Conservation (phyloP, 2,113 vertebrate genomes). For the Naja naja region DNA sequence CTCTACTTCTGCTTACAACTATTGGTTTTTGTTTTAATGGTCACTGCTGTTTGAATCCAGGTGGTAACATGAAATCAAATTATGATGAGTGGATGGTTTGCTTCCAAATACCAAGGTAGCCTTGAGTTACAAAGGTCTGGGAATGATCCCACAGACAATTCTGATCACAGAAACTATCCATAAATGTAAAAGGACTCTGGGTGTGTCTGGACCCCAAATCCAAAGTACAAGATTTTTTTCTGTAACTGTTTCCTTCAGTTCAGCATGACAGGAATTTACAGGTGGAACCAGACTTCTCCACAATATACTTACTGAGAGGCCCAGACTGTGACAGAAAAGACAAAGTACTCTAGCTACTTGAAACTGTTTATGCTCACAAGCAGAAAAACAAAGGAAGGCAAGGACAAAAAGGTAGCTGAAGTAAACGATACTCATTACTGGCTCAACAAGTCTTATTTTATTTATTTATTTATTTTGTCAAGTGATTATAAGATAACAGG, state of each 20-base stretch:
- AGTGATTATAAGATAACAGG: no score
- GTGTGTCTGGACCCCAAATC: not conserved
- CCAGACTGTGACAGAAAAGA: not conserved
- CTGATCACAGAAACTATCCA: not conserved
- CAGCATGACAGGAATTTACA: not conserved
- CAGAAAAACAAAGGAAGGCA: not conserved
- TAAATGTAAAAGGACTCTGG: constrained; percentile 7
- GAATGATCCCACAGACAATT: constrained; percentile 14
- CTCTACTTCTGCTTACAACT: not conserved
- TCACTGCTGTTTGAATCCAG: not conserved
- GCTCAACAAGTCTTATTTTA: not conserved
- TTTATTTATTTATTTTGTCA: no score
- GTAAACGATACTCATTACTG: not conserved
- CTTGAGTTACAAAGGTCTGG: constrained; percentile 1
- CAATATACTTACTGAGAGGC: not conserved
- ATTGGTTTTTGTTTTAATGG: not conserved
- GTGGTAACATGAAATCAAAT: not conserved
- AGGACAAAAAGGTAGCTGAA: not conserved
- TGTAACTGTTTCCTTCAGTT: not conserved
- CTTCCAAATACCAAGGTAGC: not conserved
- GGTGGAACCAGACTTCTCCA: not conserved
- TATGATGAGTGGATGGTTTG: not conserved
- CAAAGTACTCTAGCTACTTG: not conserved
- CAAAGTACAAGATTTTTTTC: not conserved
- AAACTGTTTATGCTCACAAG: not conserved